These are phyloP conservation scores for Nemurella pictetii DNA, from an alignment of 2,888 invertebrate genomes.

Conservation along the genomic window DNA sequence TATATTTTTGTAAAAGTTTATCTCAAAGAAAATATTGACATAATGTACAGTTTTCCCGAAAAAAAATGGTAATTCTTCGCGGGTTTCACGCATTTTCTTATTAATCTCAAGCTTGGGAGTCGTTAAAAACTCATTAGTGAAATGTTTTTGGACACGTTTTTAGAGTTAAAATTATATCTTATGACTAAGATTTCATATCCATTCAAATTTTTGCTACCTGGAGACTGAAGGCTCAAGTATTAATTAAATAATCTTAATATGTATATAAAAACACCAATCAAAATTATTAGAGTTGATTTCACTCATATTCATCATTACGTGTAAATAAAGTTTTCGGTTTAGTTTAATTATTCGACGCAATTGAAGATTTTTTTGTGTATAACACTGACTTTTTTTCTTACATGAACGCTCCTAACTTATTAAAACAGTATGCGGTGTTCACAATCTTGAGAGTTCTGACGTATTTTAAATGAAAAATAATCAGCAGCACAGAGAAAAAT, in stretches of 20 bases:
- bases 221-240: neutral
- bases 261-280: too few relatives aligned
- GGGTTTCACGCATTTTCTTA: constrained; percentile 6
- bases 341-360: too few relatives aligned
- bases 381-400: too few relatives aligned
- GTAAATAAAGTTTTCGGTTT: neutral
- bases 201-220: neutral
- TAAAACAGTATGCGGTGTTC: too few relatives aligned
- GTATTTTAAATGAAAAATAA: too few relatives aligned
- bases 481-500: too few relatives aligned
- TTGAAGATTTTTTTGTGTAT: too few relatives aligned
- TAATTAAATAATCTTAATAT: neutral
- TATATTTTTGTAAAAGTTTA: too few relatives aligned
- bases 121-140: constrained; percentile 25
- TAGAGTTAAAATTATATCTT: constrained; percentile 3
- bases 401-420: too few relatives aligned
- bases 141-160: constrained; percentile 1
- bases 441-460: too few relatives aligned
- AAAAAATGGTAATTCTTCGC: neutral
- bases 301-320: neutral
- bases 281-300: neutral
- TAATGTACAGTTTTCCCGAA: neutral
- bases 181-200: neutral
- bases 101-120: constrained; percentile 1
- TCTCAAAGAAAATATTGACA: neutral